A percentile compares a stretch with the other conserved stretches of the same genome.
Conservation (phyloP, 2,797 vertebrate species). For the Acropternis orthonyx region DNA sequence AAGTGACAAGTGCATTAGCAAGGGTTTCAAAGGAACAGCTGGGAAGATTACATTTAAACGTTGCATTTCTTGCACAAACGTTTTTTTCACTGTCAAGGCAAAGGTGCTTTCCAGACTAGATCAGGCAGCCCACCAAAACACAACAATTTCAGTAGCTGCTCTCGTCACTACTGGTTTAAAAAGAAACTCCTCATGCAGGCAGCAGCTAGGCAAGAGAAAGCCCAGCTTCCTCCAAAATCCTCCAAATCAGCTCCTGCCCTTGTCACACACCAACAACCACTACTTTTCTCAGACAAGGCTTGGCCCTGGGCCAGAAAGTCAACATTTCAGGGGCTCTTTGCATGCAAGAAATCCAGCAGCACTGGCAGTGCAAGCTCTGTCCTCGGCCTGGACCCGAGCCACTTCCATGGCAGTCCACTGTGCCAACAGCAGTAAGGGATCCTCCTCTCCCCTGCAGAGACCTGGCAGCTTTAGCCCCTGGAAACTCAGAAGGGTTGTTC, state of each 20-base stretch:
- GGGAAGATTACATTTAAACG: neutral
- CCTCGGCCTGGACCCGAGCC: rapidly evolving
- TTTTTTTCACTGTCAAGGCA: neutral
- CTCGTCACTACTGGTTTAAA: neutral
- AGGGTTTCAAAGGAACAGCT: neutral
- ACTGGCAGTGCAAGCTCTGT: neutral
- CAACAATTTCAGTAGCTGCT: neutral
- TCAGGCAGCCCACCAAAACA: neutral
- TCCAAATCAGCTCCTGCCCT: neutral
- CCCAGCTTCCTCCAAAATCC: neutral
- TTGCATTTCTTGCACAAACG: neutral
- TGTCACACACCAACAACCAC: neutral
- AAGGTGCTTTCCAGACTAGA: neutral
- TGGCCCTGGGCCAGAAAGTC: neutral
- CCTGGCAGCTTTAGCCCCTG: neutral
- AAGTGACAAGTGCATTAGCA: neutral
- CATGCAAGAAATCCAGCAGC: neutral
- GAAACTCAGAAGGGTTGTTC: neutral
- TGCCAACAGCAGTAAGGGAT: neutral
- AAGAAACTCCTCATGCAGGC: neutral
- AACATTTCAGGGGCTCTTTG: neutral
- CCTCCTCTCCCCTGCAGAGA: neutral
- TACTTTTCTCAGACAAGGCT: neutral
- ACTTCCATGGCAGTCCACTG: neutral
- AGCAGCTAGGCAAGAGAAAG: neutral